Conservation (phyloP, 2,888 invertebrate genomes). For the Drosophila yooni region DNA sequence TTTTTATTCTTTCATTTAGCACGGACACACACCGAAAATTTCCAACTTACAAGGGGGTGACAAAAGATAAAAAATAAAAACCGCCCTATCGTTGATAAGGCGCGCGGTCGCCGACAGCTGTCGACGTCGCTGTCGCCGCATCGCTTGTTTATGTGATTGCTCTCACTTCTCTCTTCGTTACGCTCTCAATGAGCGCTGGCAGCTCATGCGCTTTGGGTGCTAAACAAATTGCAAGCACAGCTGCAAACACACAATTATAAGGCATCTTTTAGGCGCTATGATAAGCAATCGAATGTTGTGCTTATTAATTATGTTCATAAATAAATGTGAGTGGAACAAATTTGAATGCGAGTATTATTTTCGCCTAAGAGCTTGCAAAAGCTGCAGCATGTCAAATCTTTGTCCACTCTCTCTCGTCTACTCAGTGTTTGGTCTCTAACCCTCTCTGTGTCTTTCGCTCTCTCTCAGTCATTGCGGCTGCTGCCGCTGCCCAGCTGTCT, state of each 20-base stretch:
- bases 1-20: slow-evolving; percentile 27
- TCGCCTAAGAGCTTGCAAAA: neutral
- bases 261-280: slow-evolving; percentile 48
- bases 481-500: slow-evolving; percentile 58
- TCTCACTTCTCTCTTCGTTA: slow-evolving; percentile 15
- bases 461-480: slow-evolving; percentile 34
- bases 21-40: slow-evolving; percentile 42
- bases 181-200: slow-evolving; percentile 7
- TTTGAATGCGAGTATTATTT: neutral
- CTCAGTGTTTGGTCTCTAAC: slow-evolving; percentile 11
- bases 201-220: slow-evolving; percentile 31
- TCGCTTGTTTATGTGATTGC: slow-evolving; percentile 59
- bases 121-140: slow-evolving; percentile 44
- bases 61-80: slow-evolving; percentile 29
- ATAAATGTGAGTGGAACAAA: neutral
- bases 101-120: slow-evolving; percentile 60
- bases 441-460: slow-evolving; percentile 21
- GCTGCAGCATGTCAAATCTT: slow-evolving; percentile 9
- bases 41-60: slow-evolving; percentile 50
- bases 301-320: slow-evolving; percentile 2
- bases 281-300: neutral
- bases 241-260: slow-evolving; percentile 18
- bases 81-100: slow-evolving; percentile 67
- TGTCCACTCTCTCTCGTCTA: slow-evolving; percentile 13
- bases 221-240: slow-evolving; percentile 31